A percentile compares a stretch with the other conserved stretches of the same genome.
Conservation (phyloP, 2,888 invertebrate species). For the Drosophila prolongata region DNA sequence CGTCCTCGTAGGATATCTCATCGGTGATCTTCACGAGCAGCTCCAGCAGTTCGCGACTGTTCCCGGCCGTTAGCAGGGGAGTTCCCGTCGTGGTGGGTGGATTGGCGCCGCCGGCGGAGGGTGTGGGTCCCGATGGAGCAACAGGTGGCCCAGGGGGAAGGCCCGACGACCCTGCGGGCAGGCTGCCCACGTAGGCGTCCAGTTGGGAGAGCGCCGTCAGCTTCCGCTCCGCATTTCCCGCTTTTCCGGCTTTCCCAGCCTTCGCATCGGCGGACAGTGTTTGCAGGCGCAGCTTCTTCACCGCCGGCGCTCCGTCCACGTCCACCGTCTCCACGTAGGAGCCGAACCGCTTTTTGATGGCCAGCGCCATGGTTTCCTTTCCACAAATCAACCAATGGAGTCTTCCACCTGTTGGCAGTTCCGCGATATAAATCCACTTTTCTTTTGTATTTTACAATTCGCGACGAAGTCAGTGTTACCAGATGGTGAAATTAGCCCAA, state of each 20-base stretch:
- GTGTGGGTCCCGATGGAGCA: not conserved
- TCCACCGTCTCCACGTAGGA: conserved; percentile 62
- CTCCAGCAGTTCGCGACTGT: conserved; percentile 77
- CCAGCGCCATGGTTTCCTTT: conserved; percentile 53
- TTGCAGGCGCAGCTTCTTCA: conserved; percentile 81
- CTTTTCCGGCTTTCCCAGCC: conserved; percentile 33
- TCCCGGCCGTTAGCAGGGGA: not conserved
- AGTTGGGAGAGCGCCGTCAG: conserved; percentile 67
- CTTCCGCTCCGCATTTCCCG: conserved; percentile 48
- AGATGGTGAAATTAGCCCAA: too few species aligned
- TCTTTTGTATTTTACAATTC: too few species aligned
- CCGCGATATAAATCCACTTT: not conserved
- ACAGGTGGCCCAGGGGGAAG: not conserved
- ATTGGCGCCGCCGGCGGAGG: not conserved
- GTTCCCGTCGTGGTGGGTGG: not conserved
- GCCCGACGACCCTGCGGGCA: not conserved
- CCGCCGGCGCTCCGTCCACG: conserved; percentile 51
- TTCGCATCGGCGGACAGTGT: conserved; percentile 41
- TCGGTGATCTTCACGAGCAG: conserved; percentile 82
- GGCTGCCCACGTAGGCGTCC: conserved; percentile 51
- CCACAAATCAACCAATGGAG: not conserved
- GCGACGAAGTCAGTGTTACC: too few species aligned
- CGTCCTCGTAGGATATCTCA: conserved; percentile 74
- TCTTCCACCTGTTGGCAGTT: conserved; percentile 9
- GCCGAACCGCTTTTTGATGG: conserved; percentile 54